These are phyloP conservation scores for Phenacoccus solenopsis DNA, from an alignment of 1,140 invertebrate species.

Conservation along the genomic window DNA sequence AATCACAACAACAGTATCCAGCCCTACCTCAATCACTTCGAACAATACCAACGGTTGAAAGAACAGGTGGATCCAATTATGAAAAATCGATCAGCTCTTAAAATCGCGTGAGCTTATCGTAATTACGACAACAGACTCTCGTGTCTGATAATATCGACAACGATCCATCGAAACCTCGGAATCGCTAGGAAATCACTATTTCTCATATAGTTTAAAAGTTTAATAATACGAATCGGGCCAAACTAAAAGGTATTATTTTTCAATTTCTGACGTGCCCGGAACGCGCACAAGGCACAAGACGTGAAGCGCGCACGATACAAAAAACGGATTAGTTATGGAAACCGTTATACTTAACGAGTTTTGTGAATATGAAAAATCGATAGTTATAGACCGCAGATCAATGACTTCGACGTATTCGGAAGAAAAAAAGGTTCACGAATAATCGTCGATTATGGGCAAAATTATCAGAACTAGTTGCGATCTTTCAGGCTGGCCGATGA, in stretches of 20 bases:
- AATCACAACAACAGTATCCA: too few species aligned
- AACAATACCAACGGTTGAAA: background rate
- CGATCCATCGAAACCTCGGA: too few species aligned
- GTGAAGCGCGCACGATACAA: too few species aligned
- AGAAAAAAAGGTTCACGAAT: too few species aligned
- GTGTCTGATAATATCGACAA: background rate
- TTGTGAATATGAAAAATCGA: background rate
- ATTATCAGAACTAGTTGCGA: too few species aligned
- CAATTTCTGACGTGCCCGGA: background rate
- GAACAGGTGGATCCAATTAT: background rate
- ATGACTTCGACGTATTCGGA: background rate
- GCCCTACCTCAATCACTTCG: background rate
- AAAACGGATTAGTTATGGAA: too few species aligned
- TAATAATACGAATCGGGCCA: background rate
- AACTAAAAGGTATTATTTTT: background rate
- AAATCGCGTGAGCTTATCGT: background rate
- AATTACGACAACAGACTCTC: background rate
- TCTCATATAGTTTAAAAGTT: background rate
- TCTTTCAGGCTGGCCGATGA: too few species aligned
- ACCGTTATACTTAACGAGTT: background rate
- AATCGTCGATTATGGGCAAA: too few species aligned
- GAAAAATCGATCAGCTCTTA: too few species aligned
- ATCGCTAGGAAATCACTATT: background rate
- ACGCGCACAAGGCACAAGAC: background rate
- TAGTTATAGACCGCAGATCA: too few species aligned